Conservation (phyloP, 2,888 invertebrate species). For the Limnephilus rhombicus region DNA sequence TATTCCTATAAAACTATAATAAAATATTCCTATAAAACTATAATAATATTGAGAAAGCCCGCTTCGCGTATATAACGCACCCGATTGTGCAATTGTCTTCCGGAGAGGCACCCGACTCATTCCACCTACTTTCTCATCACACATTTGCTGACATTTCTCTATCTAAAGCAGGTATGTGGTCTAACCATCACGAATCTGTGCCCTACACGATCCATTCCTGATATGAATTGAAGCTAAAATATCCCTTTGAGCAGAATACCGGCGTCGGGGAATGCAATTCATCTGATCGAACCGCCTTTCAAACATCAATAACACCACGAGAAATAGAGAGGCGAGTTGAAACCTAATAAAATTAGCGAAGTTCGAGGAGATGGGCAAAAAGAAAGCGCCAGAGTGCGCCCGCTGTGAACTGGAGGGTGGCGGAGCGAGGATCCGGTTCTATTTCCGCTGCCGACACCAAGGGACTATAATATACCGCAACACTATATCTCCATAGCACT, state of each 20-base stretch:
- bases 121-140: background rate
- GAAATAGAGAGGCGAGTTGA: background rate
- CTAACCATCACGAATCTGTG: background rate
- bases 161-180: background rate
- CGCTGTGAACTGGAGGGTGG: conserved; percentile 35
- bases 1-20: background rate
- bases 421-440: conserved; percentile 44
- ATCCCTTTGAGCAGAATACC: background rate
- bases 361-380: conserved; percentile 32
- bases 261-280: background rate
- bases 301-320: conserved; percentile 6
- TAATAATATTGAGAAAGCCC: background rate
- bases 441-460: conserved; percentile 22
- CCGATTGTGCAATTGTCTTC: background rate
- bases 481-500: background rate
- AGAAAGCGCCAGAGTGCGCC: conserved; percentile 4
- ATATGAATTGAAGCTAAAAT: background rate
- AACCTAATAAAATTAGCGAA: conserved; percentile 17
- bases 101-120: background rate
- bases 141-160: background rate
- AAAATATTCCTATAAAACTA: background rate
- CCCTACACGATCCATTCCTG: background rate
- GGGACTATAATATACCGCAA: background rate
- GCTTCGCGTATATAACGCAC: background rate
- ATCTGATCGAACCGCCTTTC: conserved; percentile 9